Conservation (phyloP, 1,140 invertebrate genomes). For the Drosophila lini region DNA sequence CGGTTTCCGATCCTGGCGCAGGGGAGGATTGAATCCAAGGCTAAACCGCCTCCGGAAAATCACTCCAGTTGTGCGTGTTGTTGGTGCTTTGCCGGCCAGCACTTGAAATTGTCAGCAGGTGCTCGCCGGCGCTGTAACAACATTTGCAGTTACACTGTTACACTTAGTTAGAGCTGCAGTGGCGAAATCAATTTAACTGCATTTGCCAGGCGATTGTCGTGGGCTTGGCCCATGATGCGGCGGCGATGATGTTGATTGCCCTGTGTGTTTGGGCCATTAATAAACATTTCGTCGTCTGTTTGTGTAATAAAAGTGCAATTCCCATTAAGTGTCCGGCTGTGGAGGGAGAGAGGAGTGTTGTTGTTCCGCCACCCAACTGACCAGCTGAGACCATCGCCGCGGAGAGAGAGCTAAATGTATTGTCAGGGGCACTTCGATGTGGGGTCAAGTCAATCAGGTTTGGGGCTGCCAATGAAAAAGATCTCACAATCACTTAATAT, state of each 20-base stretch:
- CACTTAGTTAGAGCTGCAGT: slow-evolving; percentile 45
- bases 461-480: background rate
- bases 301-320: slow-evolving; percentile 83
- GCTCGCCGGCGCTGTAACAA: slow-evolving; percentile 74
- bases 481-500: slow-evolving; percentile 3
- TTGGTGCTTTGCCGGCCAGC: slow-evolving; percentile 60
- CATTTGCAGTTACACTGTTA: slow-evolving; percentile 53
- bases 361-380: slow-evolving; percentile 47
- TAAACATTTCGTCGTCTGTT: slow-evolving; percentile 79
- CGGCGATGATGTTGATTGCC: slow-evolving; percentile 50
- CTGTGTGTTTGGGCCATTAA: slow-evolving; percentile 75
- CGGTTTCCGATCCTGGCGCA: slow-evolving; percentile 60
- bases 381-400: slow-evolving; percentile 19
- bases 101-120: slow-evolving; percentile 85
- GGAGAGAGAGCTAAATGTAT: slow-evolving; percentile 30
- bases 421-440: slow-evolving; percentile 25
- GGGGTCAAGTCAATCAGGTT: slow-evolving; percentile 35
- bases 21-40: slow-evolving; percentile 14
- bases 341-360: slow-evolving; percentile 4
- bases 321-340: slow-evolving; percentile 67
- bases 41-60: slow-evolving; percentile 39
- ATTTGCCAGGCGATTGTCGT: slow-evolving; percentile 44
- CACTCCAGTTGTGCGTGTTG: slow-evolving; percentile 73
- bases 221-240: background rate
- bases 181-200: slow-evolving; percentile 75